Base-by-base conservation (phyloP, 35 echinoderm and acorn worm species). In the Diadema setosum region DNA sequence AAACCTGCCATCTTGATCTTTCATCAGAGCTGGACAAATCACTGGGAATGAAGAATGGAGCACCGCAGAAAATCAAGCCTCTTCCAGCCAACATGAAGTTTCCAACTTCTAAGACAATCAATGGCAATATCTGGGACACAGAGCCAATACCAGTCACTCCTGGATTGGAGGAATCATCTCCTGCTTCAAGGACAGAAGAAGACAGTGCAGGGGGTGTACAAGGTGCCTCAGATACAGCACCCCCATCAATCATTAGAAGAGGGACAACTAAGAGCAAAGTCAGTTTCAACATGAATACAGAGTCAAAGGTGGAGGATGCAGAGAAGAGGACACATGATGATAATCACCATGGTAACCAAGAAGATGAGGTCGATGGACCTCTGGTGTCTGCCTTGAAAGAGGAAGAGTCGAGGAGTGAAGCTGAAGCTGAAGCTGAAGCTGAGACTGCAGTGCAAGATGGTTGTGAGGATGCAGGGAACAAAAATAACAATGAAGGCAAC, bases 401-500 rank as follows among this genome's bases (percentile, higher is more conserved):
- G n/a, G n/a, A n/a, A n/a, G n/a, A n/a, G n/a, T n/a, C n/a, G n/a
- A n/a, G n/a, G n/a, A n/a, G n/a, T n/a, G n/a, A n/a, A n/a, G n/a
- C n/a, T n/a, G n/a, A n/a, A n/a, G n/a, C n/a, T n/a, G n/a, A n/a
- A n/a, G n/a, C 27, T 67, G 63, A 34, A 16, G 63, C 37, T 16
- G 16, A 67, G 37, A 34, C 11, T 67, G 16, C 30, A 18, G 63
- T 26, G 27, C 37, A 26, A 67, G 37, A 67, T 8, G 63, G 37
- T 16, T 33, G 63, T 44, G 73, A 42, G 20, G n/a, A n/a, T 5
- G 42, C 64, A 29, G 69, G 26, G 43, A 87, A 87, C 85, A 87
- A 61, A 5, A 87, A 87, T 50, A 87, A 87, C 30, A 87, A 87
- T 48, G 85, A 73, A 18, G 85, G 45, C 7, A 25, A 42, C 42